Evolutionary conservation across 2,797 vertebrate species (phyloP).

Genomic region (Brotogeris chrysoptera): DNA sequence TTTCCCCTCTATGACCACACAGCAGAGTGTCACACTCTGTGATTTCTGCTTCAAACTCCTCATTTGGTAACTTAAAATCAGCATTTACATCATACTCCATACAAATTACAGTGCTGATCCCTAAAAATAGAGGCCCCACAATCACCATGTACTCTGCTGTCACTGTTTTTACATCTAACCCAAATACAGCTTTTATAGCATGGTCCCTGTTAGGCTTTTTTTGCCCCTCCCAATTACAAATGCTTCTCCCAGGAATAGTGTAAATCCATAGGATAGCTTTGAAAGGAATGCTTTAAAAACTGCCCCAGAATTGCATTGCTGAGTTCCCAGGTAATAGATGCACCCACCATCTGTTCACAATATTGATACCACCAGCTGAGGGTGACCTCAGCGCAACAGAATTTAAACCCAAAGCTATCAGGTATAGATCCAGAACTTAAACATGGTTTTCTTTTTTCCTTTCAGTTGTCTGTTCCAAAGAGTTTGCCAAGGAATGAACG

Average conservation of each 20-base stretch:
- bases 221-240: not conserved
- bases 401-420: not conserved
- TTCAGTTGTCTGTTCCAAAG: not conserved
- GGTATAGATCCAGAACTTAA: not conserved
- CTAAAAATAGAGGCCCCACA: not conserved
- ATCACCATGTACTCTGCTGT: not conserved
- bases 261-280: not conserved
- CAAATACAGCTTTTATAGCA: not conserved
- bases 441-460: fast-evolving
- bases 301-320: not conserved
- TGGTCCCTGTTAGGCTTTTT: not conserved
- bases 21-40: not conserved
- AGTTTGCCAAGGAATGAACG: not conserved
- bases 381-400: not conserved
- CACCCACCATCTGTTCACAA: not conserved
- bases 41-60: slow-evolving; percentile 41
- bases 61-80: not conserved
- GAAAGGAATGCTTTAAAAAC: not conserved
- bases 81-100: not conserved
- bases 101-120: not conserved
- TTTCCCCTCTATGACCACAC: not conserved
- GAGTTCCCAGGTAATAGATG: not conserved
- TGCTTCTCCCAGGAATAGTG: not conserved
- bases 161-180: not conserved
- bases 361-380: not conserved